Conservation (phyloP, 2,888 invertebrate species). For the Drosophila algonquin region DNA sequence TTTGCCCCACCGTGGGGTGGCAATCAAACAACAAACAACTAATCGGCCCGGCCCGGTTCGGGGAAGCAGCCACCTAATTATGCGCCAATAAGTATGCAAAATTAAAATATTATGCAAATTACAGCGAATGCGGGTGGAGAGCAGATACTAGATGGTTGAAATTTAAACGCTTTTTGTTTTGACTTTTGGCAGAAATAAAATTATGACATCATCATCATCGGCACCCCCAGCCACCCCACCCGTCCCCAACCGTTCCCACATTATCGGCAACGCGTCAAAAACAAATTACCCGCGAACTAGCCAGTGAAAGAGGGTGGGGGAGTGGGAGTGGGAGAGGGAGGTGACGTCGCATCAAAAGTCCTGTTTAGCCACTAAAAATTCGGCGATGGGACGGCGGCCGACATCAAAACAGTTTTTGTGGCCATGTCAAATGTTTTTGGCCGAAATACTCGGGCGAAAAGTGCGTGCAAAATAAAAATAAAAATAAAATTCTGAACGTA, state of each 20-base stretch:
- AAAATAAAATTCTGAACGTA: slow-evolving; percentile 36
- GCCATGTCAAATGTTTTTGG: slow-evolving; percentile 12
- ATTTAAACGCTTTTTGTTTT: slow-evolving; percentile 67
- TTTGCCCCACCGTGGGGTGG: slow-evolving; percentile 2
- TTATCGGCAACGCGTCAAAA: slow-evolving; percentile 60
- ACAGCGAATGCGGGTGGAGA: slow-evolving; percentile 21
- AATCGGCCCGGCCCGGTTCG: not conserved
- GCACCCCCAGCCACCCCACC: not conserved
- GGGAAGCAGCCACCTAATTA: slow-evolving; percentile 61
- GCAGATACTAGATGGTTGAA: slow-evolving; percentile 17
- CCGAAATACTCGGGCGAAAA: slow-evolving; percentile 20
- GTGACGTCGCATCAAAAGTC: slow-evolving; percentile 41
- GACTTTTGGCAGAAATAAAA: slow-evolving; percentile 53
- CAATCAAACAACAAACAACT: slow-evolving; percentile 24
- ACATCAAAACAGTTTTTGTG: slow-evolving; percentile 40
- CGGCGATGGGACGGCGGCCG: not conserved
- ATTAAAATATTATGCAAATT: slow-evolving; percentile 73
- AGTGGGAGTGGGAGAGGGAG: not conserved
- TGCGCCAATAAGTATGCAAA: slow-evolving; percentile 64
- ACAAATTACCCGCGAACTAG: slow-evolving; percentile 59
- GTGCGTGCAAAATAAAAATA: slow-evolving; percentile 48
- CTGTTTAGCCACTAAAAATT: slow-evolving; percentile 57
- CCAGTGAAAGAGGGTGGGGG: slow-evolving; percentile 3
- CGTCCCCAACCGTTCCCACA: not conserved
- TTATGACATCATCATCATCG: slow-evolving; percentile 65